Conservation (phyloP, 2,888 invertebrate genomes). For the Poecilus cupreus region DNA sequence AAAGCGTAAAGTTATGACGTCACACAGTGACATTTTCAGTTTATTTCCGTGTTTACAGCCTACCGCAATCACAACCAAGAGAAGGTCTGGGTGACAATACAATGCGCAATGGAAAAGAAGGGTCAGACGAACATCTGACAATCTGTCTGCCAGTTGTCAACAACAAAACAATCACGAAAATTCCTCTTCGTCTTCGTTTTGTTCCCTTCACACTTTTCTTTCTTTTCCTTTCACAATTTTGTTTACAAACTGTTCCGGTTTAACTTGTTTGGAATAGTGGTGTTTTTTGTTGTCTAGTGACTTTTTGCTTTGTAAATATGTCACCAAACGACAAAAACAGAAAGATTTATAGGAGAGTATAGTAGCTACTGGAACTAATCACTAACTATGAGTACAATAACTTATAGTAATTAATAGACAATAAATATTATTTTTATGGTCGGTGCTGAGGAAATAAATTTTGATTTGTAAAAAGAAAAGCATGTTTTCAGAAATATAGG, state of each 20-base stretch:
- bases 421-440: no score
- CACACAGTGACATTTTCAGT: constrained; percentile 18
- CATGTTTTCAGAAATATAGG: no score
- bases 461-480: no score
- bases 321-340: background rate
- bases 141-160: background rate
- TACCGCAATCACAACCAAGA: background rate
- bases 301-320: constrained; percentile 36
- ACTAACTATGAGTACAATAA: no score
- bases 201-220: background rate
- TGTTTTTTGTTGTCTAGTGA: constrained; percentile 2
- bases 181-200: background rate
- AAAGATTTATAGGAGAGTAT: constrained; percentile 4
- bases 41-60: constrained; percentile 36
- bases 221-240: background rate
- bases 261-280: background rate
- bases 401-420: no score
- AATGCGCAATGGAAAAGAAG: background rate
- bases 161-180: background rate
- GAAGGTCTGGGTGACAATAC: background rate
- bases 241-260: constrained; percentile 19
- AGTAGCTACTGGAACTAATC: background rate
- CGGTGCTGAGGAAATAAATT: no score
- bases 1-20: constrained; percentile 8
- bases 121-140: background rate